Conservation (phyloP, 2,797 vertebrate species). For the Lagothrix lagotricha region DNA sequence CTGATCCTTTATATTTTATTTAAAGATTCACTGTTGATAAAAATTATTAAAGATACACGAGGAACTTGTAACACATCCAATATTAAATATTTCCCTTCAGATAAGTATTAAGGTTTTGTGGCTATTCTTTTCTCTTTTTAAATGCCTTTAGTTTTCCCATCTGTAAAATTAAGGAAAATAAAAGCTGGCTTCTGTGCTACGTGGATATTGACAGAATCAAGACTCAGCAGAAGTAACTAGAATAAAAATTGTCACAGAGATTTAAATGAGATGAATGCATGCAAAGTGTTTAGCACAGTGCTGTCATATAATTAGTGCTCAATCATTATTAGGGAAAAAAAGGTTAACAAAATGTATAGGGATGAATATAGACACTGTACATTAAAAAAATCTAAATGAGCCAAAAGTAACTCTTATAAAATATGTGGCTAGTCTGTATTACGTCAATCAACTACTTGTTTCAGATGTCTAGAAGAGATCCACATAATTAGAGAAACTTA, state of each 20-base stretch:
- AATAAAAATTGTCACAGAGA: not conserved
- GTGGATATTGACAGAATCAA: not conserved
- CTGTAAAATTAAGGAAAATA: conserved; percentile 46
- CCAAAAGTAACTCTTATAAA: not conserved
- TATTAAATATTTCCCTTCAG: conserved; percentile 29
- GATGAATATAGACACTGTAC: not conserved
- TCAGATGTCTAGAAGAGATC: not conserved
- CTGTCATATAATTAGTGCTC: not conserved
- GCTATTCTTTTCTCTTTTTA: not conserved
- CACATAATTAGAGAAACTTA: not conserved
- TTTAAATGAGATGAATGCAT: not conserved
- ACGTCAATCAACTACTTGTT: not conserved
- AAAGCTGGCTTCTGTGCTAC: not conserved
- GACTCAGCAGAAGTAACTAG: conserved; percentile 17
- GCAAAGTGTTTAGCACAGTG: not conserved
- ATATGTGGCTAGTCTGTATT: not conserved
- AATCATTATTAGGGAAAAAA: not conserved
- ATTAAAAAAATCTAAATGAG: not conserved
- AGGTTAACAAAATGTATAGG: not conserved
- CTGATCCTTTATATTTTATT: not conserved
- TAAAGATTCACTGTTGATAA: not conserved
- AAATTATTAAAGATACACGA: not conserved
- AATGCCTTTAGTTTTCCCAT: not conserved
- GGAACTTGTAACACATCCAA: conserved; percentile 8
- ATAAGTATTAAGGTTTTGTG: not conserved